Conservation (phyloP, 2,113 vertebrate species). For the Sturnus vulgaris region DNA sequence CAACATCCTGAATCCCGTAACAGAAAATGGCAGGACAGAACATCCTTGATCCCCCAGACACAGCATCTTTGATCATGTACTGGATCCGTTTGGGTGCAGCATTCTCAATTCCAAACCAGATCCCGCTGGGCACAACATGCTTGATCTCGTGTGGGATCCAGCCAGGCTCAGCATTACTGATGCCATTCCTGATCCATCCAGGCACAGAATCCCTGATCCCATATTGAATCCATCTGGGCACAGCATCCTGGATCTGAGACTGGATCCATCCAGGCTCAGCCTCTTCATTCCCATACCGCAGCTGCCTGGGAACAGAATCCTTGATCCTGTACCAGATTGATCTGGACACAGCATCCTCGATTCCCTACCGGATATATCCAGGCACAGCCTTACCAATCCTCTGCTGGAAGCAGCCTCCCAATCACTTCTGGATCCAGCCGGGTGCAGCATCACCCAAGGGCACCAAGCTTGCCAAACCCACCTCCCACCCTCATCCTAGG, state of each 20-base stretch:
- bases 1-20: neutral
- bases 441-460: neutral
- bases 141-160: accelerated
- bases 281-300: neutral
- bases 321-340: neutral
- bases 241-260: neutral
- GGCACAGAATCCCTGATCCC: neutral
- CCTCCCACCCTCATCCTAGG: neutral
- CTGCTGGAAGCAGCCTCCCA: neutral
- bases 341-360: neutral
- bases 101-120: neutral
- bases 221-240: neutral
- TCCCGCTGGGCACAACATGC: neutral
- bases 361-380: accelerated
- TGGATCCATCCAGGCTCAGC: neutral
- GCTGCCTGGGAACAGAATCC: neutral
- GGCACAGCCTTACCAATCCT: neutral
- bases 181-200: neutral
- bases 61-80: neutral
- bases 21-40: accelerated
- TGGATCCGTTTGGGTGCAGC: neutral
- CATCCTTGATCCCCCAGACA: neutral
- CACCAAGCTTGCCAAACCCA: neutral
- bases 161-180: accelerated
- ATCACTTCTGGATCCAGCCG: neutral